A percentile compares a stretch with the other conserved stretches of the same genome.
Conservation (phyloP, 2,888 invertebrate species). For the Brachypterus glaber region DNA sequence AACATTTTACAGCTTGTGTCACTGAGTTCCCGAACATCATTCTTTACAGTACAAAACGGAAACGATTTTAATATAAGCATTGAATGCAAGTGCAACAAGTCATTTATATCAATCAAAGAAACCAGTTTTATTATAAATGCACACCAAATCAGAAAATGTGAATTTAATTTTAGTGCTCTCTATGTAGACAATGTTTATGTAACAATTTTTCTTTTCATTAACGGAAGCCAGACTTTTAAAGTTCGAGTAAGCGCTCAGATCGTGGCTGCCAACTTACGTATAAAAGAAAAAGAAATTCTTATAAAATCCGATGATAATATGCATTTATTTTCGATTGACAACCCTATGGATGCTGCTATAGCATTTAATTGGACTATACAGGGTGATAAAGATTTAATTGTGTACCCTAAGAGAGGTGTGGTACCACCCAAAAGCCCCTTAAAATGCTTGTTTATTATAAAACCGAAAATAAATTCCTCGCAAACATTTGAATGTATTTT, state of each 20-base stretch:
- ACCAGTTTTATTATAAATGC: constrained; percentile 20
- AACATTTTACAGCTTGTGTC: too few species aligned
- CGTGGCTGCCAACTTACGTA: constrained; percentile 33
- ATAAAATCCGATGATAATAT: constrained; percentile 33
- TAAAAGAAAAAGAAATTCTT: constrained; percentile 29
- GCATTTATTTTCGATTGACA: constrained; percentile 44
- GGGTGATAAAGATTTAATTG: constrained; percentile 38
- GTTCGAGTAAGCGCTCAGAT: constrained; percentile 39
- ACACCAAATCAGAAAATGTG: constrained; percentile 19
- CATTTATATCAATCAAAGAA: constrained; percentile 22
- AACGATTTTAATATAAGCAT: constrained; percentile 36
- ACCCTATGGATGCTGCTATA: constrained; percentile 46
- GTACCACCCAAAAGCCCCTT: constrained; percentile 46
- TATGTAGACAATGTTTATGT: constrained; percentile 32
- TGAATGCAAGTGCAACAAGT: constrained; percentile 19
- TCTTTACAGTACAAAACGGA: constrained; percentile 26
- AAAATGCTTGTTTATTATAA: constrained; percentile 39
- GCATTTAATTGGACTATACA: constrained; percentile 45
- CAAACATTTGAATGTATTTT: background rate
- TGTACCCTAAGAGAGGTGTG: constrained; percentile 45
- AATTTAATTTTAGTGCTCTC: constrained; percentile 27
- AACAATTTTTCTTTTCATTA: constrained; percentile 38
- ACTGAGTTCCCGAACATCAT: too few species aligned
- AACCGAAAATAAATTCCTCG: constrained; percentile 20
- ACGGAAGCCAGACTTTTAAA: constrained; percentile 38